phyloP scores from a whole-genome alignment of 30 jellyfish, hydroid and myxozoan species.

The Aurelia aurita complex sp. Pacific region DNA sequence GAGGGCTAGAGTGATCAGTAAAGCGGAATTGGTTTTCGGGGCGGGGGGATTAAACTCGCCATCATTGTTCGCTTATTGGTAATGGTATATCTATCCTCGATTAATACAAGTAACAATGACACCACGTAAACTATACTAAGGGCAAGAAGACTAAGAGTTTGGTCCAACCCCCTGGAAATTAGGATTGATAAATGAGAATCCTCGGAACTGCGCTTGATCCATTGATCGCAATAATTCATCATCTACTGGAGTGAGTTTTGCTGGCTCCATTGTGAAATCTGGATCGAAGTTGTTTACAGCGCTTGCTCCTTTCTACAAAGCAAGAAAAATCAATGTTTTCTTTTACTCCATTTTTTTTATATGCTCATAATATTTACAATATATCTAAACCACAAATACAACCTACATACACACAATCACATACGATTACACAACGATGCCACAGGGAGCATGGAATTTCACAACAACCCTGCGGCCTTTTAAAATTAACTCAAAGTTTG shows the following conservation, averaged over 20 bases:
- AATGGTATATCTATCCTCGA: neutral
- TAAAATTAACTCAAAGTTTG: too few relatives aligned
- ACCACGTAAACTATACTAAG: neutral
- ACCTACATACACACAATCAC: too few relatives aligned
- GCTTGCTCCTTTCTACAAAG: conserved; percentile 80
- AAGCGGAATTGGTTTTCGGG: too few relatives aligned
- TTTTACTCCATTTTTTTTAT: too few relatives aligned
- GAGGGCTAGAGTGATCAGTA: too few relatives aligned
- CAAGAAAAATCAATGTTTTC: neutral
- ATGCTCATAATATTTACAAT: too few relatives aligned
- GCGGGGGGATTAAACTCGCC: too few relatives aligned
- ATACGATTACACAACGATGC: too few relatives aligned
- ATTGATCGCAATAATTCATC: conserved; percentile 84
- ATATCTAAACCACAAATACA: too few relatives aligned
- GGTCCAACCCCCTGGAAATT: conserved; percentile 49
- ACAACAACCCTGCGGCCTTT: too few relatives aligned
- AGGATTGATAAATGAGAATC: conserved; percentile 97
- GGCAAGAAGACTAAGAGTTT: conserved; percentile 1
- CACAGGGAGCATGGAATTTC: too few relatives aligned
- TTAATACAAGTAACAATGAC: neutral
- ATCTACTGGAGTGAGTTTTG: conserved; percentile 96
- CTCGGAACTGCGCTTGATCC: conserved; percentile 96
- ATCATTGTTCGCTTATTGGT: too few relatives aligned
- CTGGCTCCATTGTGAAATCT: conserved; percentile 99
- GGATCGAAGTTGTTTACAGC: conserved; percentile 97